These are phyloP conservation scores for Lagopus muta DNA, from an alignment of 2,113 vertebrate species.

Conservation along the genomic window DNA sequence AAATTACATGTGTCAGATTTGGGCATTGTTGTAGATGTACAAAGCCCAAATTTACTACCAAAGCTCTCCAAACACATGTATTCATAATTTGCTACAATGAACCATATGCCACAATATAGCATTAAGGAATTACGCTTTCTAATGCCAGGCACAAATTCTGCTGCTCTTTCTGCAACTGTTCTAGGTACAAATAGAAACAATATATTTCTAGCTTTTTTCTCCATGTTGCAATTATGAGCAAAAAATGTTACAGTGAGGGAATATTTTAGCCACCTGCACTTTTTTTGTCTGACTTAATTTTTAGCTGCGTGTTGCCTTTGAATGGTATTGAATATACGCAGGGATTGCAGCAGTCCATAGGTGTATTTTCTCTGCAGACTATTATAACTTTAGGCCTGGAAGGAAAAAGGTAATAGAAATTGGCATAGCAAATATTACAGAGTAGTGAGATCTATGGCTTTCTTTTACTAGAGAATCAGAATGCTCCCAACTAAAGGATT, in stretches of 20 bases:
- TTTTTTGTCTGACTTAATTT: conserved; percentile 66
- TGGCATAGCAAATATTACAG: conserved; percentile 20
- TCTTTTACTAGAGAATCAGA: background rate
- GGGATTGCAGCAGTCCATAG: background rate
- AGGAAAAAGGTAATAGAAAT: conserved; percentile 56
- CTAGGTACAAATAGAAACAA: conserved; percentile 79
- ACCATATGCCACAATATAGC: conserved; percentile 70
- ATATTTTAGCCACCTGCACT: conserved; percentile 78
- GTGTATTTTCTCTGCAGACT: conserved; percentile 34
- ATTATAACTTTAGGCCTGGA: conserved; percentile 65
- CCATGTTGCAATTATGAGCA: conserved; percentile 74
- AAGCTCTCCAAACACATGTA: conserved; percentile 74
- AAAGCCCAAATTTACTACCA: conserved; percentile 78
- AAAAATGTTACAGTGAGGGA: conserved; percentile 65
- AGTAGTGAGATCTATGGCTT: background rate
- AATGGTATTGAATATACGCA: conserved; percentile 23
- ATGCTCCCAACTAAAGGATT: background rate
- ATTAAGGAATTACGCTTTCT: conserved; percentile 79
- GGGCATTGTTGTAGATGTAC: conserved; percentile 72
- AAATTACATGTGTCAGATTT: conserved; percentile 80
- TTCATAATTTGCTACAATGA: conserved; percentile 77
- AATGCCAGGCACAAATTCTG: conserved; percentile 70
- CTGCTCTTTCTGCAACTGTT: conserved; percentile 62
- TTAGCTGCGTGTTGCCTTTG: conserved; percentile 55
- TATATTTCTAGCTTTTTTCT: conserved; percentile 71